Conservation (phyloP, 2,113 vertebrate species). For the Lampris incognitus region DNA sequence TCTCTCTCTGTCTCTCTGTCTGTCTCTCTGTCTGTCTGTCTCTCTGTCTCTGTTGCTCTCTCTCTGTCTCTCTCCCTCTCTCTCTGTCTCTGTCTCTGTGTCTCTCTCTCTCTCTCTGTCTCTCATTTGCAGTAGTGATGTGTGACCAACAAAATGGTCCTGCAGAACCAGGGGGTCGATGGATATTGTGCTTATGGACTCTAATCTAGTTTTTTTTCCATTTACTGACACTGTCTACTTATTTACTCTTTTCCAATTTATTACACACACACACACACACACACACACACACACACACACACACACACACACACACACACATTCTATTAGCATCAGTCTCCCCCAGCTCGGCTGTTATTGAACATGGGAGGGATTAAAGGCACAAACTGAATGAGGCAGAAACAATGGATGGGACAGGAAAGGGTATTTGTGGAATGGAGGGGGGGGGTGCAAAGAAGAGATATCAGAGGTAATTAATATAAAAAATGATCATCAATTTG, state of each 20-base stretch:
- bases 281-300: background rate
- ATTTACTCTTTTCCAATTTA: background rate
- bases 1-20: background rate
- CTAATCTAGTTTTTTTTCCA: background rate
- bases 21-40: background rate
- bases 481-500: too few relatives aligned
- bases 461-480: too few relatives aligned
- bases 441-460: too few relatives aligned
- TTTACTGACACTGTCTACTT: background rate
- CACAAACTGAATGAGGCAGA: background rate
- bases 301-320: background rate
- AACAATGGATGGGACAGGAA: too few relatives aligned
- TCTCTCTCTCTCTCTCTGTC: background rate
- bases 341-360: background rate
- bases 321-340: background rate
- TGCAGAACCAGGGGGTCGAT: background rate
- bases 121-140: conserved; percentile 1
- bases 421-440: too few relatives aligned
- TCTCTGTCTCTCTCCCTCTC: background rate
- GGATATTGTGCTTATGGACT: background rate
- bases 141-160: conserved; percentile 17
- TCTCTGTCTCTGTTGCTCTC: background rate
- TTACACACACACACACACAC: background rate
- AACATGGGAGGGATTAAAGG: background rate
- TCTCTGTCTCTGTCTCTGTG: background rate